Percentiles rank a stretch among this genome's conserved stretches.
phyloP scores from a whole-genome alignment of 2,797 vertebrate genomes.

The Melanotaenia boesemani region DNA sequence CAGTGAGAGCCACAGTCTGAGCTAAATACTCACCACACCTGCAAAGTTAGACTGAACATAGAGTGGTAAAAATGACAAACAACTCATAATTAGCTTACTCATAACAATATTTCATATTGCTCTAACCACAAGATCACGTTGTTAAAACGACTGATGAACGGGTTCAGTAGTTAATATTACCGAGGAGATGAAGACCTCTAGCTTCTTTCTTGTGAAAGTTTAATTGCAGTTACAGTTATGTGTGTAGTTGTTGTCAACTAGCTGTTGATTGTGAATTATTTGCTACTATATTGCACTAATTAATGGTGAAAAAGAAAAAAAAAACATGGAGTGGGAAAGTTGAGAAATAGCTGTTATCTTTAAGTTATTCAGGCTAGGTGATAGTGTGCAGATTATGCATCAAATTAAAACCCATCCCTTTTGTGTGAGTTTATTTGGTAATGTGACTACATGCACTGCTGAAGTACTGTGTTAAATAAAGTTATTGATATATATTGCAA shows the following conservation, averaged over 20 bases:
- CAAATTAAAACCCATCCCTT: background rate
- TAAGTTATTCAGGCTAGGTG: background rate
- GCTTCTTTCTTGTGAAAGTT: too few species aligned
- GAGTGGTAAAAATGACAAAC: too few species aligned
- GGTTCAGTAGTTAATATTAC: background rate
- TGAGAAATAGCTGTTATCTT: too few species aligned
- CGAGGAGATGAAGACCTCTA: too few species aligned
- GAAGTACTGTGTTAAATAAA: background rate
- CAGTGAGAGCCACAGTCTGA: too few species aligned
- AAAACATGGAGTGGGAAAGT: too few species aligned
- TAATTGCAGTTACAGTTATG: too few species aligned
- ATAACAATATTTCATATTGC: too few species aligned
- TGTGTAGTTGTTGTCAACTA: background rate
- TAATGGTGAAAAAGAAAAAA: too few species aligned
- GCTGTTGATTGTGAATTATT: background rate
- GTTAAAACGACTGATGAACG: background rate
- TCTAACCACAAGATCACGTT: background rate
- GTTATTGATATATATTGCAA: background rate
- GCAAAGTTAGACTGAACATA: too few species aligned
- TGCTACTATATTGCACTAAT: background rate
- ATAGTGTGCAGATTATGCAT: background rate
- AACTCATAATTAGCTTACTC: too few species aligned
- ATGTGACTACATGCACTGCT: background rate
- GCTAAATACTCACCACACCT: too few species aligned
- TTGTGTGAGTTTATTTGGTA: background rate